These are phyloP conservation scores for Agelas oroides DNA, from an alignment of 37 sponge, comb jelly and placozoan species.

Conservation along the genomic window DNA sequence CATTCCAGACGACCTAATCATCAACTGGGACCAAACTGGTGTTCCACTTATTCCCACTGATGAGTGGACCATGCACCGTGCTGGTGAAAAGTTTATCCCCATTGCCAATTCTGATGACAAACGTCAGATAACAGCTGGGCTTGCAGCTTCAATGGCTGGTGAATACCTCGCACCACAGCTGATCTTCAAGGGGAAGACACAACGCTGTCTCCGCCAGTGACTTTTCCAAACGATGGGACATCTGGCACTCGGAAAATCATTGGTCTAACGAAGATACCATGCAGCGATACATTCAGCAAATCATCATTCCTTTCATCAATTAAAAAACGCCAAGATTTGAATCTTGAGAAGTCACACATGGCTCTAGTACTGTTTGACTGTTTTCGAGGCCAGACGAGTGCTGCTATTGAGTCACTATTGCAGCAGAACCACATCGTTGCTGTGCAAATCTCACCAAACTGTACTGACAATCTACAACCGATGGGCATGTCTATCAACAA, in stretches of 20 bases:
- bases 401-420: background rate
- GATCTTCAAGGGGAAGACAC: conserved; percentile 38
- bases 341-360: background rate
- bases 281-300: background rate
- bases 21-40: no score
- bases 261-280: background rate
- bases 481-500: background rate
- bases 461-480: background rate
- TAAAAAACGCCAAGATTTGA: background rate
- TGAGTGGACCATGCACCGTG: conserved; percentile 41
- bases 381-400: conserved; percentile 10
- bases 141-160: conserved; percentile 19
- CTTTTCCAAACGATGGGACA: conserved; percentile 35
- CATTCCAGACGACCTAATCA: no score
- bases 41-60: no score
- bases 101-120: conserved; percentile 14
- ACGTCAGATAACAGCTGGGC: conserved; percentile 15
- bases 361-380: background rate
- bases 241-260: conserved; percentile 1
- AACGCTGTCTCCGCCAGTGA: no score
- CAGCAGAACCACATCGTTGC: background rate
- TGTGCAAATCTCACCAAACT: background rate
- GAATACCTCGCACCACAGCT: conserved; percentile 41
- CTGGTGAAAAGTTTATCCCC: background rate
- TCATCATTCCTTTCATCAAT: background rate